These are phyloP conservation scores for Drosophila rhopaloa DNA, from an alignment of 1,140 invertebrate genomes.

Conservation along the genomic window DNA sequence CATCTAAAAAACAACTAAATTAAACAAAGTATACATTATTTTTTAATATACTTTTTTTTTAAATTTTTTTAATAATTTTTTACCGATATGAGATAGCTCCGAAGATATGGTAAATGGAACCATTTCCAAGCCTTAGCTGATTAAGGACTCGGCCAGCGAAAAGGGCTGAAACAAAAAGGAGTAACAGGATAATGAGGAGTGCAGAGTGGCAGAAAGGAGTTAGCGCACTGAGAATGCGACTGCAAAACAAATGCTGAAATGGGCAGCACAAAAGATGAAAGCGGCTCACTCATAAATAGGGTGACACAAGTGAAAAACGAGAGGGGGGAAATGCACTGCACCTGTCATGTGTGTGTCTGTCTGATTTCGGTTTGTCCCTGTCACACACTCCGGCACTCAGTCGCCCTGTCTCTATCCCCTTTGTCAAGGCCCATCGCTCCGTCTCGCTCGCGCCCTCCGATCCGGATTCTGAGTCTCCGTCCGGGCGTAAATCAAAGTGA, in stretches of 20 bases:
- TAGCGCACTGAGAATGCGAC: constrained; percentile 37
- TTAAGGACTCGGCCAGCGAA: not conserved
- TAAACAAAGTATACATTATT: no score
- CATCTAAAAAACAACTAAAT: no score
- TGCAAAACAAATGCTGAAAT: constrained; percentile 61
- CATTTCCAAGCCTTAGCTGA: not conserved
- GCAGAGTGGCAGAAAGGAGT: constrained; percentile 18
- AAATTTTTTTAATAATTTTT: not conserved
- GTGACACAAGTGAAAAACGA: constrained; percentile 10
- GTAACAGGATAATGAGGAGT: constrained; percentile 28
- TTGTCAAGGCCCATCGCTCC: constrained; percentile 29
- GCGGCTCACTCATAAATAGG: constrained; percentile 70
- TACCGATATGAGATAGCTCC: not conserved
- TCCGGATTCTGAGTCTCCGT: constrained; percentile 56
- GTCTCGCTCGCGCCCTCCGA: constrained; percentile 27
- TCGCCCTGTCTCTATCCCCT: constrained; percentile 19
- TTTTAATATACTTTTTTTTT: no score
- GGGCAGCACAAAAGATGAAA: constrained; percentile 75
- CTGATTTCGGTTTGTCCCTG: constrained; percentile 33
- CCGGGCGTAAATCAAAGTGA: constrained; percentile 80
- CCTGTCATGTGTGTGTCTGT: constrained; percentile 45
- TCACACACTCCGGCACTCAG: constrained; percentile 49
- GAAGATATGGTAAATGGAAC: no score
- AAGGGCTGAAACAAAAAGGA: not conserved
- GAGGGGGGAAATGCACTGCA: constrained; percentile 16